These are phyloP conservation scores for Brachypteracias leptosomus DNA, from an alignment of 2,113 vertebrate species.

Conservation along the genomic window DNA sequence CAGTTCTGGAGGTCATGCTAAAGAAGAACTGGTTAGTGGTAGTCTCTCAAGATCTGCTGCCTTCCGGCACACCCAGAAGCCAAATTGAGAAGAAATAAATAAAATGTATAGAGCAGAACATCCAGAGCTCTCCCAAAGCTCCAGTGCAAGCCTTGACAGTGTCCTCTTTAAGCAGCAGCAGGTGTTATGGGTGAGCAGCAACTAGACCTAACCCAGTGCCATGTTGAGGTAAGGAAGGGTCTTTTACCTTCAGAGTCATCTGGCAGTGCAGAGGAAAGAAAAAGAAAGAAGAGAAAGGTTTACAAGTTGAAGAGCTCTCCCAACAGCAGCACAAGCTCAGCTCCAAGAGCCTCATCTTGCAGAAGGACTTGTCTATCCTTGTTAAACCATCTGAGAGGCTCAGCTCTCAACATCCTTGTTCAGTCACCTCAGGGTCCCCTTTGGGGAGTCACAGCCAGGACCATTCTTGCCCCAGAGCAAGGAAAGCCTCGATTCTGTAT, in stretches of 20 bases:
- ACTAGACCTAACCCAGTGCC: constrained; percentile 46
- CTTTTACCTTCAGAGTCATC: constrained; percentile 98
- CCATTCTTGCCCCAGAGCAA: not conserved
- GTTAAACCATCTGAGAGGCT: no score
- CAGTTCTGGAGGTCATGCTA: not conserved
- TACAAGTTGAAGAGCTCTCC: constrained; percentile 52
- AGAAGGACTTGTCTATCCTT: no score
- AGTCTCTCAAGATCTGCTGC: not conserved
- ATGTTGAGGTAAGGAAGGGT: constrained; percentile 73
- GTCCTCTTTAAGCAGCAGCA: constrained; percentile 56
- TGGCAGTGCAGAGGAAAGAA: constrained; percentile 81
- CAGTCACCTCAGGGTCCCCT: no score
- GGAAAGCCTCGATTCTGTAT: not conserved
- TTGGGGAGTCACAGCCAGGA: not conserved
- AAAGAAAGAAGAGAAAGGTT: constrained; percentile 64
- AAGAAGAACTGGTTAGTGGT: not conserved
- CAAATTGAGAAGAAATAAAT: not conserved
- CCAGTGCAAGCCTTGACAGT: constrained; percentile 23
- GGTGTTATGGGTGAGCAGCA: not conserved
- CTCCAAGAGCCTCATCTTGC: no score
- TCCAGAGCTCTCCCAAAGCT: not conserved
- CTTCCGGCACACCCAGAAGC: not conserved
- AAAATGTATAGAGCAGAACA: not conserved
- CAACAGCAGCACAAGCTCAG: not conserved
- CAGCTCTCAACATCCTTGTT: not conserved